A percentile compares a stretch with the other conserved stretches of the same genome.
These are phyloP conservation scores for Calephelis nemesis DNA, from an alignment of 1,140 invertebrate species.

Conservation along the genomic window DNA sequence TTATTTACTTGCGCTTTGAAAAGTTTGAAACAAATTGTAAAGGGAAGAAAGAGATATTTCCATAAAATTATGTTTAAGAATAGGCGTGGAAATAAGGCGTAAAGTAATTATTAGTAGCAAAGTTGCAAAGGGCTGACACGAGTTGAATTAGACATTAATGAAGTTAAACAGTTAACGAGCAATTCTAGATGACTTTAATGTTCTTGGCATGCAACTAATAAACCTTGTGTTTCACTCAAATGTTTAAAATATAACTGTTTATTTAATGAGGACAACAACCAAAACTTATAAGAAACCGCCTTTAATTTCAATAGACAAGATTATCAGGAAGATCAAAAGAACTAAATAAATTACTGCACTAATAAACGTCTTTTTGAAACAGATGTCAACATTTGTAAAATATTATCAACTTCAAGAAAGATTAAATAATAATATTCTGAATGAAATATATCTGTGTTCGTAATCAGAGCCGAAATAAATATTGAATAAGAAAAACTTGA, in stretches of 20 bases:
- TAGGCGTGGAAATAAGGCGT: no score
- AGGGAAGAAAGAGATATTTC: no score
- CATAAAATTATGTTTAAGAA: no score
- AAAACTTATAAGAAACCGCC: neutral
- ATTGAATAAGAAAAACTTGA: neutral
- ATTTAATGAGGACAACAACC: neutral
- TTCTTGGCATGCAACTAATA: slow-evolving; percentile 43
- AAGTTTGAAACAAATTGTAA: no score
- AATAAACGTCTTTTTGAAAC: slow-evolving; percentile 7
- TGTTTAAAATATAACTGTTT: slow-evolving; percentile 1
- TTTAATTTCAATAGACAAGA: neutral
- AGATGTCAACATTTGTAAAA: slow-evolving; percentile 16
- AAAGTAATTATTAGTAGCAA: neutral
- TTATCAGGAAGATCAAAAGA: neutral
- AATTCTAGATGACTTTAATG: slow-evolving; percentile 43
- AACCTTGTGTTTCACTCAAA: slow-evolving; percentile 21
- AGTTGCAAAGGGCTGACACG: slow-evolving; percentile 38
- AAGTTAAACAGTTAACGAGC: slow-evolving; percentile 48
- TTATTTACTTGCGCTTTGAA: no score
- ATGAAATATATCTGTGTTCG: slow-evolving; percentile 1
- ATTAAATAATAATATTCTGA: slow-evolving; percentile 5
- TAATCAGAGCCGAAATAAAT: slow-evolving; percentile 12
- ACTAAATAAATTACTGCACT: neutral
- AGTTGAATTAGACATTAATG: slow-evolving; percentile 43
- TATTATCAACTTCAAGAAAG: neutral